A percentile compares a stretch with the other conserved stretches of the same genome.
These are phyloP conservation scores for Selene dorsalis DNA, from an alignment of 2,797 vertebrate genomes.

Conservation along the genomic window DNA sequence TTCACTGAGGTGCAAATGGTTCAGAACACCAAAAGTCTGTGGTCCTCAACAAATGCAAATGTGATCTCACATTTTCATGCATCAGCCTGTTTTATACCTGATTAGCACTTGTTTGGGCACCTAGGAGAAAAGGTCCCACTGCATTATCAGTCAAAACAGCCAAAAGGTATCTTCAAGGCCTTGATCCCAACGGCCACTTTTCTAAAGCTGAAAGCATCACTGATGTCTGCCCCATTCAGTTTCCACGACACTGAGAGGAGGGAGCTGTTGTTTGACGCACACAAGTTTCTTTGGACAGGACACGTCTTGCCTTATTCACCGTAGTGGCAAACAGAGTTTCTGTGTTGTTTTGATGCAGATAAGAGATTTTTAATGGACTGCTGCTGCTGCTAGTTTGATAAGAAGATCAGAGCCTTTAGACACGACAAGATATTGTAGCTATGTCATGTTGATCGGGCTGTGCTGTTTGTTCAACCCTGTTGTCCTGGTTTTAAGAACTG, in stretches of 20 bases:
- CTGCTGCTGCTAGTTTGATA: constrained; percentile 32
- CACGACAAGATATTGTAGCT: constrained; percentile 26
- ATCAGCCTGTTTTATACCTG: constrained; percentile 31
- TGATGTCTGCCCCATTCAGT: constrained; percentile 21
- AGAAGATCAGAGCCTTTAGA: constrained; percentile 40
- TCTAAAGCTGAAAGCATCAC: constrained; percentile 8
- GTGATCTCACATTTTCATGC: constrained; percentile 25
- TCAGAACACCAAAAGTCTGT: constrained; percentile 10
- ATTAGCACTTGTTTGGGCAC: constrained; percentile 49
- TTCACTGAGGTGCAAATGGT: constrained; percentile 14
- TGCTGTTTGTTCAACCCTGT: constrained; percentile 21
- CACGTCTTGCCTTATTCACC: constrained; percentile 37
- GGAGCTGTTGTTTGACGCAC: constrained; percentile 9
- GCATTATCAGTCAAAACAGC: constrained; percentile 53
- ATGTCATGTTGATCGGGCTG: neutral
- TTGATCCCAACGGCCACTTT: constrained; percentile 3
- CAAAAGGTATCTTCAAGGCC: constrained; percentile 36
- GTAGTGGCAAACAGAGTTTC: constrained; percentile 6
- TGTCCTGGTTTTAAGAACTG: constrained; percentile 8
- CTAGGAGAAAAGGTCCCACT: constrained; percentile 10
- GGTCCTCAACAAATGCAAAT: constrained; percentile 39
- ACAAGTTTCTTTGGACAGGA: constrained; percentile 62
- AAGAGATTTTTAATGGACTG: constrained; percentile 15
- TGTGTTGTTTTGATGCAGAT: constrained; percentile 62
- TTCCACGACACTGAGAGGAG: neutral